Percentiles rank a stretch among this genome's conserved stretches.
phyloP scores from a whole-genome alignment of 1,140 invertebrate genomes.

The Heliconius nattereri region DNA sequence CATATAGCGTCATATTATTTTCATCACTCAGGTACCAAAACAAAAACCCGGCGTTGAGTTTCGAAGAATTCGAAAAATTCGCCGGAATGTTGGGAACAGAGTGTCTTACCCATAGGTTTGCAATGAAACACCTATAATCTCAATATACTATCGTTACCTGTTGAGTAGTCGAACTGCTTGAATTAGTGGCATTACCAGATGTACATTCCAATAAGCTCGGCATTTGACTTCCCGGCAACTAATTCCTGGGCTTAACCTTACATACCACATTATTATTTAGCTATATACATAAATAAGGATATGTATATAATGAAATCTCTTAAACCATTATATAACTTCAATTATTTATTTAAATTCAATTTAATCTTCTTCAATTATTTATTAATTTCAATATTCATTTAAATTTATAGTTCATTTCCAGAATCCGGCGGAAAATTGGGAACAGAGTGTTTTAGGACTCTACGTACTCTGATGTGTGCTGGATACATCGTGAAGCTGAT shows the following conservation, averaged over 20 bases:
- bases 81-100: too few species aligned
- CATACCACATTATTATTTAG: not conserved
- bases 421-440: too few species aligned
- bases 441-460: too few species aligned
- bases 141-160: constrained; percentile 17
- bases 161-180: constrained; percentile 3
- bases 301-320: not conserved
- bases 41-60: too few species aligned
- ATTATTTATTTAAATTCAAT: not conserved
- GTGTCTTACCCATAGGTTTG: too few species aligned
- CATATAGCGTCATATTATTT: too few species aligned
- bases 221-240: constrained; percentile 7
- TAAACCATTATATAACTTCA: not conserved
- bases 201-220: constrained; percentile 18
- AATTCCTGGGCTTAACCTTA: constrained; percentile 4
- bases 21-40: too few species aligned
- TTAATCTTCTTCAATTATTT: too few species aligned
- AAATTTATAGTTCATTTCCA: not conserved
- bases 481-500: too few species aligned
- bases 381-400: not conserved
- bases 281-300: not conserved
- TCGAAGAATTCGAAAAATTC: too few species aligned
- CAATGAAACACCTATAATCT: not conserved
- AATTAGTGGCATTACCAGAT: constrained; percentile 24
- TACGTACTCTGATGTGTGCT: too few species aligned